These are phyloP conservation scores for Apaloderma vittatum DNA, from an alignment of 2,113 vertebrate genomes.

Conservation along the genomic window DNA sequence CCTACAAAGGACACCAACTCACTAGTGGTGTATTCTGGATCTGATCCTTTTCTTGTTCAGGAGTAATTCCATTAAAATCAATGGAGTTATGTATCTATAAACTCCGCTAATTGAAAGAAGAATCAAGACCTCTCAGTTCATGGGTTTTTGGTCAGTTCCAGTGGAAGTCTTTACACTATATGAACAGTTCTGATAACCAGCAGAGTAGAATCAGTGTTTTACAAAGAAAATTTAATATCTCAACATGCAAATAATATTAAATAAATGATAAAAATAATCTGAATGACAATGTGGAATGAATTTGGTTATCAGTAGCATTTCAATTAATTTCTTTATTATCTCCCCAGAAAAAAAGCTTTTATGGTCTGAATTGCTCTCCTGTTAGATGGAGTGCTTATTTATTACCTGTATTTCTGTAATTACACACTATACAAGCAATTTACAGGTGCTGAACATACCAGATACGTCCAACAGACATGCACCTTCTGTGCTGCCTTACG, in stretches of 20 bases:
- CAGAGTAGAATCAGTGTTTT: background rate
- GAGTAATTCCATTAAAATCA: conserved; percentile 56
- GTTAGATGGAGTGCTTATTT: background rate
- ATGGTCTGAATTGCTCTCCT: background rate
- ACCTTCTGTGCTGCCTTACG: conserved; percentile 73
- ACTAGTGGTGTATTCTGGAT: background rate
- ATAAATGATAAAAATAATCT: background rate
- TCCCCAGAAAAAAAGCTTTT: background rate
- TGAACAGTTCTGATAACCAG: conserved; percentile 25
- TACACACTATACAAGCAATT: background rate
- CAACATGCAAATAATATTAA: conserved; percentile 35
- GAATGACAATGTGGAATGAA: conserved; percentile 12
- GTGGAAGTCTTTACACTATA: background rate
- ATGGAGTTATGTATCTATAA: background rate
- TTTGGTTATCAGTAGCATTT: background rate
- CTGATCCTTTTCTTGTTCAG: background rate
- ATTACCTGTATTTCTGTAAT: background rate
- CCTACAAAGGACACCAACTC: background rate
- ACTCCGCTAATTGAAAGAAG: conserved; percentile 3
- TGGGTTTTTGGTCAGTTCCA: background rate
- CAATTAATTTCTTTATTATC: background rate
- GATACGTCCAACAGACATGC: conserved; percentile 69
- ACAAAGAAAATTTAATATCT: background rate
- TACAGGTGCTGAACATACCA: conserved; percentile 54
- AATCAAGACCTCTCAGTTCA: conserved; percentile 8